phyloP scores from a whole-genome alignment of 1,140 invertebrate species.

The Drosophila leontia region DNA sequence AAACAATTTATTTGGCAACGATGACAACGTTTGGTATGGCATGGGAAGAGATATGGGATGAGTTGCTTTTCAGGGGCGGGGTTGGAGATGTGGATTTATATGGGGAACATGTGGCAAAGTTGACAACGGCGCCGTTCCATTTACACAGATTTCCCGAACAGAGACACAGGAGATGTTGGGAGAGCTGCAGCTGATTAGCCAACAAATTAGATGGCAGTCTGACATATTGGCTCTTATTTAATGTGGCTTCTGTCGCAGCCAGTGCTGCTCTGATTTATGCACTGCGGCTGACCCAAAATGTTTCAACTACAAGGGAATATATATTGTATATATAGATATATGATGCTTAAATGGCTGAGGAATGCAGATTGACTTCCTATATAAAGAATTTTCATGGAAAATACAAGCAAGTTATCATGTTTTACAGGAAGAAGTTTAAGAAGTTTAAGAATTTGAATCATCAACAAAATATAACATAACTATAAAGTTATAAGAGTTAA shows the following conservation, averaged over 20 bases:
- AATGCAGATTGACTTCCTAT: conserved; percentile 25
- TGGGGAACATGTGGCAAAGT: conserved; percentile 30
- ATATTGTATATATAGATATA: conserved; percentile 1
- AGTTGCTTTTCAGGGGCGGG: conserved; percentile 7
- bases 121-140: conserved; percentile 69
- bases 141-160: conserved; percentile 48
- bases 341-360: conserved; percentile 20
- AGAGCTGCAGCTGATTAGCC: conserved; percentile 69
- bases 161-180: conserved; percentile 5
- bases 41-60: conserved; percentile 15
- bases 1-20: conserved; percentile 67
- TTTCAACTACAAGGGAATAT: conserved; percentile 12
- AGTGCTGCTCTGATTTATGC: conserved; percentile 64
- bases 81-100: not conserved
- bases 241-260: conserved; percentile 32
- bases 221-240: conserved; percentile 75
- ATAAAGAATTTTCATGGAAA: not conserved
- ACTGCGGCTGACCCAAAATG: conserved; percentile 72
- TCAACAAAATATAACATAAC: not conserved
- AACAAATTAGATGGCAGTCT: conserved; percentile 75
- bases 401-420: not conserved
- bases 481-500: not conserved
- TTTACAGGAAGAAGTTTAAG: too few relatives aligned
- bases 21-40: conserved; percentile 29
- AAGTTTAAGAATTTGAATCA: too few relatives aligned